Conservation (phyloP, 2,113 vertebrate genomes). For the Salvelinus namaycush region DNA sequence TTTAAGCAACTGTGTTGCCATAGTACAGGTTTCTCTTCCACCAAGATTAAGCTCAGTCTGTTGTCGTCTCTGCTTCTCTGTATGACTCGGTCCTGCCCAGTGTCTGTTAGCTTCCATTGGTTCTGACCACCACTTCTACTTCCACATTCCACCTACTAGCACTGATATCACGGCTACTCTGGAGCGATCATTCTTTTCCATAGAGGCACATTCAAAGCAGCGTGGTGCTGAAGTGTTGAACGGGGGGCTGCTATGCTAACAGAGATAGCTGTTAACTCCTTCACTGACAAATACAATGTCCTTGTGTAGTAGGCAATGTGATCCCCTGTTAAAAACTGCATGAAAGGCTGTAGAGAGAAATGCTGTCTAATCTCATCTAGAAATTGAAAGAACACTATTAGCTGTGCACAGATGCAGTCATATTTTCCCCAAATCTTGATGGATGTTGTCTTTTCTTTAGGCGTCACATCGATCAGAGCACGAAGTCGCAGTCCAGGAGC, state of each 20-base stretch:
- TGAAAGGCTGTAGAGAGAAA: too few species aligned
- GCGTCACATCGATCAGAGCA: too few species aligned
- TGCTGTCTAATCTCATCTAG: too few species aligned
- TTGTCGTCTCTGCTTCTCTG: background rate
- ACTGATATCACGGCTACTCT: constrained; percentile 7
- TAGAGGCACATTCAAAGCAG: constrained; percentile 40
- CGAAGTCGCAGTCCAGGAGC: too few species aligned
- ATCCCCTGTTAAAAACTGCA: background rate
- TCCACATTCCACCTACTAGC: background rate
- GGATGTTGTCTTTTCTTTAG: too few species aligned
- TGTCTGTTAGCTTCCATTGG: constrained; percentile 1
- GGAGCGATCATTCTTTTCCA: constrained; percentile 51
- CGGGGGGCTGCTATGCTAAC: constrained; percentile 16
- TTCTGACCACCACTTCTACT: background rate
- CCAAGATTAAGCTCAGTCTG: background rate
- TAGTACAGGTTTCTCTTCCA: background rate
- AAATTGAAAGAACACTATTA: too few species aligned
- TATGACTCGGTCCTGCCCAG: background rate
- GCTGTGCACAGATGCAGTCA: too few species aligned
- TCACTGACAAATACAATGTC: constrained; percentile 36
- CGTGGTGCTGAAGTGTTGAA: constrained; percentile 66
- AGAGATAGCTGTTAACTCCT: constrained; percentile 54
- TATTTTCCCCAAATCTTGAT: too few species aligned
- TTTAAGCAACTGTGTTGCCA: too few species aligned
- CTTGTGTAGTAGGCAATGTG: too few species aligned